phyloP scores from a whole-genome alignment of 1,140 invertebrate species.

The Cyclargus thomasi region DNA sequence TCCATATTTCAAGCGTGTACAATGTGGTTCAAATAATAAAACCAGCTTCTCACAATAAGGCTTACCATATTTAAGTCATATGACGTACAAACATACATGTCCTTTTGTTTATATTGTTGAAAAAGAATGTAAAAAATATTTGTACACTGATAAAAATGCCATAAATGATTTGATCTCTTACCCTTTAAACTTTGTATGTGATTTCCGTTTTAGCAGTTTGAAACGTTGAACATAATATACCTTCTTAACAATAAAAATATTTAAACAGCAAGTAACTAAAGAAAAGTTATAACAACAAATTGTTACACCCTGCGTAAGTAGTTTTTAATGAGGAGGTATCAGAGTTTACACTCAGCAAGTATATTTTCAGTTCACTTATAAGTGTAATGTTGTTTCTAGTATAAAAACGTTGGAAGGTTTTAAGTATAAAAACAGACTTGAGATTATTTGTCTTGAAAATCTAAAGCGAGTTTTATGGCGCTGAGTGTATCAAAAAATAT shows the following conservation, averaged over 20 bases:
- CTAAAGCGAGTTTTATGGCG: not conserved
- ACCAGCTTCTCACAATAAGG: too few species aligned
- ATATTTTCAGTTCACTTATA: too few species aligned
- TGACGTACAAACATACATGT: too few species aligned
- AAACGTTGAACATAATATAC: not conserved
- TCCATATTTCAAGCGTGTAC: not conserved
- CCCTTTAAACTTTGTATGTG: conserved; percentile 18
- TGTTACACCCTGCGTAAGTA: too few species aligned
- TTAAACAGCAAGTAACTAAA: too few species aligned
- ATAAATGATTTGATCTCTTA: conserved; percentile 67
- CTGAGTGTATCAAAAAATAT: conserved; percentile 8
- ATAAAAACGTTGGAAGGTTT: not conserved
- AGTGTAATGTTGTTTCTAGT: too few species aligned
- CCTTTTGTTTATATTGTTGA: too few species aligned
- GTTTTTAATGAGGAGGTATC: too few species aligned
- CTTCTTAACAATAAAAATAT: too few species aligned
- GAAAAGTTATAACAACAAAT: too few species aligned
- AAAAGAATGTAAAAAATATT: not conserved
- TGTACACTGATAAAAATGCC: conserved; percentile 31
- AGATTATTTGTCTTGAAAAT: not conserved
- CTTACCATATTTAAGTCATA: not conserved
- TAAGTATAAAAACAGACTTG: not conserved
- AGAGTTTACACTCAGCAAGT: too few species aligned
- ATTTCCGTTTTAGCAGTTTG: conserved; percentile 38
- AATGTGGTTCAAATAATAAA: not conserved